Percentiles rank a stretch among this genome's conserved stretches.
Evolutionary conservation across 1,140 invertebrate species (phyloP).

Genomic region (Panagrolaimus sp.): DNA sequence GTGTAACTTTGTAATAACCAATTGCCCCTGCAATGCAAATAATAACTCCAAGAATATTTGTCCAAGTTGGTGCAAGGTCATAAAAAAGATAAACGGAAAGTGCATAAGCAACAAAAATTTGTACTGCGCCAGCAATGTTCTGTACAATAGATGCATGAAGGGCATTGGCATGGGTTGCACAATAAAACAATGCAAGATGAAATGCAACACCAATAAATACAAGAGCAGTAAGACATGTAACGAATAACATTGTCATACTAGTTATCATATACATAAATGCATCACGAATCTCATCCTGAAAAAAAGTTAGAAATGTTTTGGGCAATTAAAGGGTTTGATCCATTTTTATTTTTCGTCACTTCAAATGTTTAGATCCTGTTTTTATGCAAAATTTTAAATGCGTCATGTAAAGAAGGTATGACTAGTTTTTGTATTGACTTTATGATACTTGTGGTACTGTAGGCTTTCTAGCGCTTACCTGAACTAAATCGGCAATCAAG

Average conservation of each 20-base stretch:
- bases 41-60: conserved; percentile 34
- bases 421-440: background rate
- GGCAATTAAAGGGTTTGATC: no score
- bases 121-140: conserved; percentile 49
- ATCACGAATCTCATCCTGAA: conserved; percentile 39
- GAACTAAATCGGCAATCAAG: conserved; percentile 40
- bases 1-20: conserved; percentile 25
- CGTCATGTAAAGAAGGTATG: background rate
- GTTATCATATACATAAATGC: conserved; percentile 39
- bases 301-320: background rate
- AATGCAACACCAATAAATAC: conserved; percentile 58
- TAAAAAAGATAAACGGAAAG: conserved; percentile 54
- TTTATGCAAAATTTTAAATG: background rate
- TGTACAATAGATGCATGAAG: conserved; percentile 28
- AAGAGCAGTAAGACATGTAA: conserved; percentile 57
- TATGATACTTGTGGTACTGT: conserved; percentile 52
- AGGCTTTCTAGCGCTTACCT: conserved; percentile 58
- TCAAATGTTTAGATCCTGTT: conserved; percentile 6
- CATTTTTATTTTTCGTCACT: background rate
- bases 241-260: conserved; percentile 50
- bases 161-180: conserved; percentile 24
- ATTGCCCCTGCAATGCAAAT: conserved; percentile 16
- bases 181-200: conserved; percentile 30
- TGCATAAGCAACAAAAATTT: conserved; percentile 62
- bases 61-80: conserved; percentile 33